phyloP scores from a whole-genome alignment of 2,113 vertebrate species.

The Nyctereutes procyonoides region DNA sequence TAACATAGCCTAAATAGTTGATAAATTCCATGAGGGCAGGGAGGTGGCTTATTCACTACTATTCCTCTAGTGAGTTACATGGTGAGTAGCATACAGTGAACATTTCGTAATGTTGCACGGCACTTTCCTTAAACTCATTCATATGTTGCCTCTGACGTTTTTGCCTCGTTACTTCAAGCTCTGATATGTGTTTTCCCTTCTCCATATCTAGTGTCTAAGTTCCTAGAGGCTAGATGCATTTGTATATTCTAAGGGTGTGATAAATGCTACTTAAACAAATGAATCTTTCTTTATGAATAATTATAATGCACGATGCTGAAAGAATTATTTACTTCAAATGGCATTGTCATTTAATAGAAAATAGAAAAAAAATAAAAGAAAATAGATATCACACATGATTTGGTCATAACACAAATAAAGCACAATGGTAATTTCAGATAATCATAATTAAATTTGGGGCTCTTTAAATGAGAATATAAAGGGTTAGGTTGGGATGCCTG shows the following conservation, averaged over 20 bases:
- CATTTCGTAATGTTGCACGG: background rate
- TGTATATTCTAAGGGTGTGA: background rate
- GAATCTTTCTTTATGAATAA: background rate
- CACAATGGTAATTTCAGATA: background rate
- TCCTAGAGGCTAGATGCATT: background rate
- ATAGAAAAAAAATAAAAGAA: background rate
- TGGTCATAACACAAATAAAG: background rate
- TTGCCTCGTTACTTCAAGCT: background rate
- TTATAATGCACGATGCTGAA: background rate
- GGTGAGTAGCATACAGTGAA: too few relatives aligned
- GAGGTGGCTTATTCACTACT: background rate
- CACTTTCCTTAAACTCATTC: background rate
- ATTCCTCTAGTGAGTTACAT: background rate
- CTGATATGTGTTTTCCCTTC: background rate
- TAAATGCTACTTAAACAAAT: background rate
- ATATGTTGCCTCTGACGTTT: background rate
- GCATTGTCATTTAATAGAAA: background rate
- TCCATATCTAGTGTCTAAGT: background rate
- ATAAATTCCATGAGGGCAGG: background rate
- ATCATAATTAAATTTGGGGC: background rate
- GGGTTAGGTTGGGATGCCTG: background rate
- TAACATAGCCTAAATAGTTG: background rate
- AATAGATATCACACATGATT: background rate
- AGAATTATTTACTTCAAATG: background rate
- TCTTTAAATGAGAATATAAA: conserved; percentile 18